Base-by-base conservation (phyloP, 2,113 vertebrate genomes). In the Myiopsitta monachus region DNA sequence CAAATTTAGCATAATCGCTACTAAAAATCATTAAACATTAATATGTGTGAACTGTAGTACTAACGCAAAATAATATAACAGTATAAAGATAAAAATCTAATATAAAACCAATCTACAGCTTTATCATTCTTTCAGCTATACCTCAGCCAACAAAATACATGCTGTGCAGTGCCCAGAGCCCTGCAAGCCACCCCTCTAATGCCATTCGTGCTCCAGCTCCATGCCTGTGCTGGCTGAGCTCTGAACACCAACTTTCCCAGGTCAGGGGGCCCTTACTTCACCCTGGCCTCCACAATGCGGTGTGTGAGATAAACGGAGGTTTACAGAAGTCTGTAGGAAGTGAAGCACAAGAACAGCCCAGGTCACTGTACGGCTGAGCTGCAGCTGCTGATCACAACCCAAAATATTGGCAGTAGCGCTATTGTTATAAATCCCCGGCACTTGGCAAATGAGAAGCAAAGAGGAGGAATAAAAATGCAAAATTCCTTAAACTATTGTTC, bases 21-120 rank as follows among this genome's bases (percentile, higher is more conserved):
- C 47, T 80, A 51, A 69, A 78, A 84, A 61, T 61, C 39, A 62
- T 36, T 67, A 28, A 36, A 61, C 14, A 11, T 52, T 59, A 24
- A 47, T 46, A 38, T 7, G 18, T 9, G 18, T 79, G 39, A 67
- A 33, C n/a, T 78, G 4, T 78, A 64, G 38, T n/a, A 41, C 11
- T 77, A 43, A 52, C 41, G 14, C 54, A 7, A 96, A 97, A 96
- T 96, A 92, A 91, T 86, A 95, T 92, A 95, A 76, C 64, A 61
- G 62, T 85, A 85, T 75, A 94, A 97, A 92, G 62, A 63, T 81
- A 62, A 84, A 82, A 63, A 64, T 69, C 76, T 72, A 55, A 89
- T 27, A 51, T 54, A 55, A 87, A 87, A 83, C 36, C 57, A 94
- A 78, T 69, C 52, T 62, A 19, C 77, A 75, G 39, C 23, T 19